Percentiles rank a stretch among this genome's conserved stretches.
Conservation (phyloP, 2,888 invertebrate species). For the Drosophila merina region DNA sequence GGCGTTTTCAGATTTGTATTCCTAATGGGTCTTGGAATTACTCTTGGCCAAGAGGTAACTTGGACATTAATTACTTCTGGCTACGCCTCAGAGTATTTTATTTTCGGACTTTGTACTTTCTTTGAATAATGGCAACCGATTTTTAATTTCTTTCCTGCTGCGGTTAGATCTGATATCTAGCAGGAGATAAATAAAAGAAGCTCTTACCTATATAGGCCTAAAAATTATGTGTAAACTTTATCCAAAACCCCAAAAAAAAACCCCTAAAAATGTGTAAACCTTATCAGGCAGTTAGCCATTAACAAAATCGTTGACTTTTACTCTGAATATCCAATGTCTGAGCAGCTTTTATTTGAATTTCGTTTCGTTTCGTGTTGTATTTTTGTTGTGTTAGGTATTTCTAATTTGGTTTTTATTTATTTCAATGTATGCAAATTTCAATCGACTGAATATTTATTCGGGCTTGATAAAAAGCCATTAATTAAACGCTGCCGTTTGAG, state of each 20-base stretch:
- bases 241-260: not conserved
- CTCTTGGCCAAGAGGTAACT: constrained; percentile 15
- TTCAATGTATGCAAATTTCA: constrained; percentile 66
- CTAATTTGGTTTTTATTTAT: constrained; percentile 52
- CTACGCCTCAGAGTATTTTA: constrained; percentile 5
- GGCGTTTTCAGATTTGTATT: constrained; percentile 40
- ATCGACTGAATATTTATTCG: constrained; percentile 52
- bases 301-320: constrained; percentile 66
- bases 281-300: constrained; percentile 48
- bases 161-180: not conserved
- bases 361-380: not conserved
- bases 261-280: constrained; percentile 58
- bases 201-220: not conserved
- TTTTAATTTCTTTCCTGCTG: constrained; percentile 10
- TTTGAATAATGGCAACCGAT: constrained; percentile 15
- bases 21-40: constrained; percentile 27
- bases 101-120: constrained; percentile 6
- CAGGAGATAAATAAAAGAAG: not conserved
- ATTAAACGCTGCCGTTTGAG: constrained; percentile 57
- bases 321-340: constrained; percentile 62
- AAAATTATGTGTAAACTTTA: not conserved
- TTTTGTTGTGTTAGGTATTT: not conserved
- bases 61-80: constrained; percentile 30
- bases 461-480: constrained; percentile 61
- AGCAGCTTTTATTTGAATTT: constrained; percentile 21